phyloP scores from a whole-genome alignment of 2,888 invertebrate genomes.

The Agrenia bidenticulata region DNA sequence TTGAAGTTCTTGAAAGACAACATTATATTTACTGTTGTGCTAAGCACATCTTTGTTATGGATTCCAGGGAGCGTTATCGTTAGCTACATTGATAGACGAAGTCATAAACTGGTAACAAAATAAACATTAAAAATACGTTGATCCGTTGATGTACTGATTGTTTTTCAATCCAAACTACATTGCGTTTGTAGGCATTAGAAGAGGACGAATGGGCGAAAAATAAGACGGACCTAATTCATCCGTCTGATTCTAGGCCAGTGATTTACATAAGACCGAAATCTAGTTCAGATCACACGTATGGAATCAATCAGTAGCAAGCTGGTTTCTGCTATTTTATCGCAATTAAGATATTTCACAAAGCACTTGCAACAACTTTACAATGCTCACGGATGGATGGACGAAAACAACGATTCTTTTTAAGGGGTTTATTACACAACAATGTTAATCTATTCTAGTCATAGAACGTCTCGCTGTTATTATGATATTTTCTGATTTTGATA shows the following conservation, averaged over 20 bases:
- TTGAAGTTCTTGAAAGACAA: constrained; percentile 86
- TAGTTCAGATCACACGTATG: constrained; percentile 46
- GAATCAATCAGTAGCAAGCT: constrained; percentile 45
- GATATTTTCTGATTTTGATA: too few species aligned
- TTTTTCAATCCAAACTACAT: neutral
- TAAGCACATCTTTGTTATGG: constrained; percentile 90
- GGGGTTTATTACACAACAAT: too few species aligned
- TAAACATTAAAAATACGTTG: too few species aligned
- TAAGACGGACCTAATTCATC: constrained; percentile 51
- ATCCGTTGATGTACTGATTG: neutral
- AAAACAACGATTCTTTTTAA: too few species aligned
- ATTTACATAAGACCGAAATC: constrained; percentile 50
- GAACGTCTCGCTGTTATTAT: too few species aligned
- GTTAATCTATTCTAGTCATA: too few species aligned
- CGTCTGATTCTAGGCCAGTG: constrained; percentile 49
- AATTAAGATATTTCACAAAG: too few species aligned
- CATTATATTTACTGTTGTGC: constrained; percentile 88
- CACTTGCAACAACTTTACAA: too few species aligned
- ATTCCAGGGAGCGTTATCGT: constrained; percentile 66
- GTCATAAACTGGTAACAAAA: constrained; percentile 48
- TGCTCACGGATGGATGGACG: too few species aligned
- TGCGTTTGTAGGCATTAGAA: constrained; percentile 42
- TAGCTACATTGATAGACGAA: constrained; percentile 48
- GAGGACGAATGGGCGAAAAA: constrained; percentile 52
- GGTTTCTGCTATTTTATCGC: too few species aligned